These are phyloP conservation scores for Epinotia bilunana DNA, from an alignment of 2,888 invertebrate species.

Conservation along the genomic window DNA sequence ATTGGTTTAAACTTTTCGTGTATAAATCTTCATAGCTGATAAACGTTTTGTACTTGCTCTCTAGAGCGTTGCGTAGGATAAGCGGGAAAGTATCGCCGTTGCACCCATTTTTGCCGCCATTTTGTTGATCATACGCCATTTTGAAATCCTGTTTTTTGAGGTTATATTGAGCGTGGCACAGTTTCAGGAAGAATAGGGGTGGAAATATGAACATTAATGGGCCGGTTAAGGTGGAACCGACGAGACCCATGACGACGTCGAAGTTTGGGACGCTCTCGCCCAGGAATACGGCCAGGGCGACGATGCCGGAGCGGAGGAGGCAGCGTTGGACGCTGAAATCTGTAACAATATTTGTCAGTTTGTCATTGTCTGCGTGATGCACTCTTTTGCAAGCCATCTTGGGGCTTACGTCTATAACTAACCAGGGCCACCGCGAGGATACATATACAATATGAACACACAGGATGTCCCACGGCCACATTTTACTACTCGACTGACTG, in stretches of 20 bases:
- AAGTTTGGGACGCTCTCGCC: slow-evolving; percentile 94
- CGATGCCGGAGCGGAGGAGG: slow-evolving; percentile 87
- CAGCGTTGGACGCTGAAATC: slow-evolving; percentile 91
- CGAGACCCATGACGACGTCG: slow-evolving; percentile 93
- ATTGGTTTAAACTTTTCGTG: slow-evolving; percentile 56
- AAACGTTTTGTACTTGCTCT: slow-evolving; percentile 70
- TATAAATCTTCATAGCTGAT: slow-evolving; percentile 51
- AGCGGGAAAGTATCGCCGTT: slow-evolving; percentile 56
- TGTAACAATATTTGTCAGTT: slow-evolving; percentile 66
- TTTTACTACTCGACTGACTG: too few species aligned
- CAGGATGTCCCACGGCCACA: too few species aligned
- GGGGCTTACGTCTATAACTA: too few species aligned
- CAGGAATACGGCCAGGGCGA: slow-evolving; percentile 88
- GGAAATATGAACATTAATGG: slow-evolving; percentile 94
- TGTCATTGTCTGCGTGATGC: too few species aligned
- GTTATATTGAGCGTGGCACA: slow-evolving; percentile 80
- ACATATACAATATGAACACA: too few species aligned
- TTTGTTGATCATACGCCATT: slow-evolving; percentile 45
- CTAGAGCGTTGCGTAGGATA: slow-evolving; percentile 53
- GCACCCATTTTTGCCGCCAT: slow-evolving; percentile 44
- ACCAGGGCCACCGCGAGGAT: too few species aligned
- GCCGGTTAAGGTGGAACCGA: slow-evolving; percentile 93
- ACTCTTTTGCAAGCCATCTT: too few species aligned
- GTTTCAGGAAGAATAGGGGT: slow-evolving; percentile 90
- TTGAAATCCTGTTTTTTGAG: slow-evolving; percentile 47